Evolutionary conservation across 2,797 vertebrate genomes (phyloP), one percentile per base, ranked within the genome.

Genomic region (Takifugu rubripes): DNA sequence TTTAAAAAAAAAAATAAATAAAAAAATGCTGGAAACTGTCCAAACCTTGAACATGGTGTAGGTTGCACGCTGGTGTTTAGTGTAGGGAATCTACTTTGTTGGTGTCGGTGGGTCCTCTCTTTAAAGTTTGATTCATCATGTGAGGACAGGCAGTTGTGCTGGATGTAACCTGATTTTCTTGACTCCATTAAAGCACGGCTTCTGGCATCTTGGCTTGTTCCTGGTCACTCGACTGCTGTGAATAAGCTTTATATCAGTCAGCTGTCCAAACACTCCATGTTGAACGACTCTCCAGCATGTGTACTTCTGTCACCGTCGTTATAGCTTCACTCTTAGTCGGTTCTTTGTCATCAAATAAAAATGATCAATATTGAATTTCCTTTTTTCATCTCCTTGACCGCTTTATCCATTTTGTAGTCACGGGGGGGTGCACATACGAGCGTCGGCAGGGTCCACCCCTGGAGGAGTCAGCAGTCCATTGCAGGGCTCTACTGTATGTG

Each of bases 191-290:
- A 33, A 33, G 10, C 33, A 9, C 11, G 1, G 8, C 33, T 33
- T 33, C 33, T 33, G 33, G 36, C 3, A 40, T 71, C 59, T 63
- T 36, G 44, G 60, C 60, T 70, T 59, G 52, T 81, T 73, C 46
- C 36, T 62, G 56, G 72, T 75, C 72, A 72, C 66, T 81, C 59
- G 76, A 84, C 79, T 70, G 74, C 77, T 78, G 71, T 75, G 78
- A 80, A 70, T 52, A 61, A 82, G 73, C 55, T 66, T 76, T 40
- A 46, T 73, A 76, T 62, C 56, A 72, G 77, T 88, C 85, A 88
- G 86, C 87, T 88, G 85, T 87, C 71, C 70, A 90, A 89, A 88
- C 86, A 86, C 82, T 80, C 61, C 25, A 49, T 29, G 60, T 62
- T 81, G 71, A 85, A 81, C 64, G 82, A 77, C 78, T 80, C 72